Percentiles rank a stretch among this genome's conserved stretches.
Conservation (phyloP, 2,113 vertebrate genomes). For the Rattus rattus region DNA sequence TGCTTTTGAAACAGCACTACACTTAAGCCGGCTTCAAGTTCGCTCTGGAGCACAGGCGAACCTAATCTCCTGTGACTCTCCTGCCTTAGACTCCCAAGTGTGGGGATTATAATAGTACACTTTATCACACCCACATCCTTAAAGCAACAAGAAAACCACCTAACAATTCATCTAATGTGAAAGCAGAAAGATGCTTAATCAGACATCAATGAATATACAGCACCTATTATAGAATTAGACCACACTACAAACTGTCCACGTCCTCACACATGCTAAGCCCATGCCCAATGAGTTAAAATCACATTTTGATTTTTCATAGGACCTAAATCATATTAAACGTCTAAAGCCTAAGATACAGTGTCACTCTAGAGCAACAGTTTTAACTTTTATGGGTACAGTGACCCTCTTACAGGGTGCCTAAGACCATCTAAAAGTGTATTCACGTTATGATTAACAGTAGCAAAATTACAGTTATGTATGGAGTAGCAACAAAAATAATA, state of each 20-base stretch:
- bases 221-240: background rate
- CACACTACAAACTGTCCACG: slow-evolving; percentile 3
- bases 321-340: slow-evolving; percentile 8
- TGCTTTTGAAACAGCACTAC: background rate
- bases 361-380: background rate
- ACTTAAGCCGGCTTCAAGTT: background rate
- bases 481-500: background rate
- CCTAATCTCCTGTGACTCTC: background rate
- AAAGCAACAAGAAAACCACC: slow-evolving; percentile 46
- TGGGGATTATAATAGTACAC: background rate
- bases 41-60: background rate
- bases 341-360: background rate
- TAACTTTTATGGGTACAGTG: background rate
- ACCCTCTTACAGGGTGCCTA: background rate
- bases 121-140: background rate
- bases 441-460: background rate
- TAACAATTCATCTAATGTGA: slow-evolving; percentile 36
- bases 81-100: background rate
- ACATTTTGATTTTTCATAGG: slow-evolving; percentile 11
- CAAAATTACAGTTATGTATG: background rate
- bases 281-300: background rate
- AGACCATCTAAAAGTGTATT: background rate
- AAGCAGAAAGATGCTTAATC: slow-evolving; percentile 47
- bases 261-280: background rate
- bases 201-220: background rate